Percentiles rank a stretch among this genome's conserved stretches.
Evolutionary conservation across 2,888 invertebrate species (phyloP).

Genomic region (Ganaspis brasiliensis): DNA sequence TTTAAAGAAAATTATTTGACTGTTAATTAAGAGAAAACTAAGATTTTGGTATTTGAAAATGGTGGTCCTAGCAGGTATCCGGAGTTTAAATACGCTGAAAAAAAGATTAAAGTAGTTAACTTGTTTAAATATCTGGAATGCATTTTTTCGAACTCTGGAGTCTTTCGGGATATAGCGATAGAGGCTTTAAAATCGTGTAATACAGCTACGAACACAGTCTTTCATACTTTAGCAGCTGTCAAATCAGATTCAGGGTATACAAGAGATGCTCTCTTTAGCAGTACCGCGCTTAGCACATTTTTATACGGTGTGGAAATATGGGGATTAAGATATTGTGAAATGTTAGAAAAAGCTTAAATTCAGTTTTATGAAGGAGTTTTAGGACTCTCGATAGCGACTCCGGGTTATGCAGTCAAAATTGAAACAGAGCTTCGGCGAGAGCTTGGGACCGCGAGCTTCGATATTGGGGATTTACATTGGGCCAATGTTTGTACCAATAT

Average conservation of each 20-base stretch:
- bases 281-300: no score
- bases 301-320: no score
- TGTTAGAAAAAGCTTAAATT: no score
- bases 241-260: not conserved
- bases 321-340: no score
- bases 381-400: no score
- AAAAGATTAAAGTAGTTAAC: not conserved
- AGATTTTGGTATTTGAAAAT: no score
- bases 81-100: not conserved
- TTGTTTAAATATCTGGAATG: not conserved
- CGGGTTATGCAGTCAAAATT: not conserved
- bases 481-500: no score
- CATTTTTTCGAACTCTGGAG: not conserved
- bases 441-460: no score
- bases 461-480: no score
- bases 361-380: no score
- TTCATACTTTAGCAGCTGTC: not conserved
- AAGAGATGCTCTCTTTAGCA: no score
- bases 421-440: no score
- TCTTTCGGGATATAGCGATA: not conserved
- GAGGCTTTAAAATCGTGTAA: not conserved
- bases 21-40: conserved; percentile 19
- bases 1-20: not conserved
- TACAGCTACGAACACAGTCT: not conserved
- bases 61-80: not conserved